Base-by-base conservation (phyloP, 2,113 vertebrate genomes). In the Malurus melanocephalus region DNA sequence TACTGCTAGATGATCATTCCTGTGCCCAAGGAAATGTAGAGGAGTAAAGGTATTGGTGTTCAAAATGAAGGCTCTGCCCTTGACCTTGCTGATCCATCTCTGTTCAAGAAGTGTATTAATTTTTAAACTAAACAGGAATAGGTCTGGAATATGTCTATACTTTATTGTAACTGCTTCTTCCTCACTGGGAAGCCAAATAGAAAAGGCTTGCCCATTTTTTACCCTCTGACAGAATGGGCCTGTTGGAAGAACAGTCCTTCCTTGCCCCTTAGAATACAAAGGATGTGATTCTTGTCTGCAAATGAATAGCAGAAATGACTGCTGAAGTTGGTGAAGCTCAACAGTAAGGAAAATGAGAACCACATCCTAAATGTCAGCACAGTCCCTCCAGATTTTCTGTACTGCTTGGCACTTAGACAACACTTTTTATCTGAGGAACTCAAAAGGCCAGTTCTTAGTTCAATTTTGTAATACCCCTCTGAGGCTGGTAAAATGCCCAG, bases 391-490 rank as follows among this genome's bases (percentile, higher is more conserved):
- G 87, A 83, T 80, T 83, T 95, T 69, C 55, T 80, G 60, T 80
- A 56, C 71, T 74, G 75, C 51, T 69, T 94, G 79, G 67, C 79
- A 88, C 79, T 78, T 65, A 35, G 33, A 74, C 56, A 85, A 32
- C 35, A 38, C 19, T 71, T 85, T 92, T 85, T 82, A 93, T 80
- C 57, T 46, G 35, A 92, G 42, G 57, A 81, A 38, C 72, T 78
- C 76, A 80, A 91, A 94, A 89, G 73, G 76, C 57, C 83, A 81
- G 49, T 60, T 83, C 82, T 75, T 74, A 78, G 80, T 71, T 87
- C 35, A 80, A 45, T 74, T 80, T 85, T 80, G 42, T 64, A 94
- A 89, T 64, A 85, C 42, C 32, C 52, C 66, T 85, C 60, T 64
- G 80, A 78, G 65, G 57, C 4, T 87, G 76, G 57, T 67, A 86